Base-by-base conservation (phyloP, 2,797 vertebrate genomes). In the Chaunax sp. region DNA sequence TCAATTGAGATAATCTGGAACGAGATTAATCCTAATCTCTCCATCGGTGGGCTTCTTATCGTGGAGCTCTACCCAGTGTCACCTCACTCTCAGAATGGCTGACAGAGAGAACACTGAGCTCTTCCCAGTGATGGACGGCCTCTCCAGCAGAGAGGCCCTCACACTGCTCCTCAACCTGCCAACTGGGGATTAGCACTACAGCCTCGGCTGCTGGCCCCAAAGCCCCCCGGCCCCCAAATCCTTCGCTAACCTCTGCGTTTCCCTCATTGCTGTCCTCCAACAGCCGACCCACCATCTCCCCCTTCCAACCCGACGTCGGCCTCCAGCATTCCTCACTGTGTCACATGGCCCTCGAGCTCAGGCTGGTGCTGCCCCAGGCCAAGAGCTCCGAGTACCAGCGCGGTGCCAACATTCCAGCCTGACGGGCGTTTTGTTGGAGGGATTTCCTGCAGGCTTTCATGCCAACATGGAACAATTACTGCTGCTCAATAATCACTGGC, bases 381-480 rank as follows among this genome's bases (percentile, higher is more conserved):
- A 14, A 75, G 60, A 78, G 74, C 76, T 61, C 73, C 20, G n/a
- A 88, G 84, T 50, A 80, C 67, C 68, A 72, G 69, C 54, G 4
- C 40, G 43, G 69, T 87, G 90, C 88, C 86, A 92, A 89, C 91
- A 92, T 94, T 94, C 92, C 90, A 85, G 86, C 58, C 47, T 72
- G 78, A 82, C 77, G 58, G 80, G 58, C 35, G 77, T 91, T 92
- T 92, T 90, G 88, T 92, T 81, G 66, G 55, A 88, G 87, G 89
- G 89, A 92, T 94, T 93, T 94, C 88, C 88, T 90, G 88, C 84
- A 64, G 65, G 81, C 79, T 90, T 87, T 90, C 70, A 76, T 87
- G 83, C 82, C 87, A 85, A 86, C 33, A 41, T 78, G 76, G 84
- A 62, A 84, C 83, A 83, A 88, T 92, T 87, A 89, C 73, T 80